Evolutionary conservation across 2,888 invertebrate genomes (phyloP).

Genomic region (Eurois occulta): DNA sequence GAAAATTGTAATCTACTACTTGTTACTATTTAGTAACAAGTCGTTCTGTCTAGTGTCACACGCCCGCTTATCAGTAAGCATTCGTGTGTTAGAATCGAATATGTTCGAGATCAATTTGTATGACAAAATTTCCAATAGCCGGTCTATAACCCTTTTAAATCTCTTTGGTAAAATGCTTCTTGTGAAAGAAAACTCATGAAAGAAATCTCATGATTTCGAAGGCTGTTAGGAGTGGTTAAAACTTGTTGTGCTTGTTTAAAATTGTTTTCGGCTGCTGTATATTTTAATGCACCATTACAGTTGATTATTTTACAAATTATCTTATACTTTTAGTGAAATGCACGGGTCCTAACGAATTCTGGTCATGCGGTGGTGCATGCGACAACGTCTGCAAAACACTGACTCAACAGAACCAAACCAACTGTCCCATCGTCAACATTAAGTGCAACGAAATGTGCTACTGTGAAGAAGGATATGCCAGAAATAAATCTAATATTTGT

Average conservation of each 20-base stretch:
- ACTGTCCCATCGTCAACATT: slow-evolving; percentile 71
- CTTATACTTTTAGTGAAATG: slow-evolving; percentile 65
- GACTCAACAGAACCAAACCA: slow-evolving; percentile 66
- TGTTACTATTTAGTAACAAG: neutral
- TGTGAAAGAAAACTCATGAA: neutral
- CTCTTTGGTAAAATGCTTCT: neutral
- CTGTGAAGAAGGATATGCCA: slow-evolving; percentile 74
- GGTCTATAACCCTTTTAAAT: neutral
- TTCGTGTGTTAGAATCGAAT: neutral
- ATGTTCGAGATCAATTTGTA: neutral
- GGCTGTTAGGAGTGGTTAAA: neutral
- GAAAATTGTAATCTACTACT: neutral
- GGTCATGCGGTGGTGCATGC: slow-evolving; percentile 76
- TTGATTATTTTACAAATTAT: neutral
- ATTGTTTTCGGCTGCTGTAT: neutral
- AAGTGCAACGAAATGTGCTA: slow-evolving; percentile 74
- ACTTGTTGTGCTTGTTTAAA: neutral
- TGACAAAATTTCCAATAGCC: too few relatives aligned
- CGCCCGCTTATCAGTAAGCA: neutral
- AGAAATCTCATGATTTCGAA: neutral
- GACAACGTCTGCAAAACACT: slow-evolving; percentile 78
- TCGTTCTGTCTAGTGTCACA: neutral
- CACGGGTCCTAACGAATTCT: slow-evolving; percentile 73
- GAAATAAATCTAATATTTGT: slow-evolving; percentile 59
- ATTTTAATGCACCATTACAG: neutral